Percentiles rank a stretch among this genome's conserved stretches.
These are phyloP conservation scores for Zingel zingel DNA, from an alignment of 2,113 vertebrate species.

Conservation along the genomic window DNA sequence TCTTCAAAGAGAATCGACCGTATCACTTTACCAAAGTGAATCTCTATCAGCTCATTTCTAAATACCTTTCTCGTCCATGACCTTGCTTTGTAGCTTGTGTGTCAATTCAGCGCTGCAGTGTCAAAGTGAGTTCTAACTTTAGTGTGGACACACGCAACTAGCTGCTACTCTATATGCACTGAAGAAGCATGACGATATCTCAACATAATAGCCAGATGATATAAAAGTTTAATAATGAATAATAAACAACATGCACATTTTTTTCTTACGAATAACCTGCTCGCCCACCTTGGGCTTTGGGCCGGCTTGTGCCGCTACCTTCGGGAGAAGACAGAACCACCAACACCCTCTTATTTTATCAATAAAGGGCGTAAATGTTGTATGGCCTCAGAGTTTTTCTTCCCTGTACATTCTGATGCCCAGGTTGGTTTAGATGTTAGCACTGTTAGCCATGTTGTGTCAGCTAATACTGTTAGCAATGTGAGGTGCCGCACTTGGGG, in stretches of 20 bases:
- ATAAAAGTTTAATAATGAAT: not conserved
- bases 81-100: conserved; percentile 43
- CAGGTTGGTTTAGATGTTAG: too few relatives aligned
- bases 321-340: too few relatives aligned
- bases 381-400: too few relatives aligned
- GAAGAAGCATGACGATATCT: not conserved
- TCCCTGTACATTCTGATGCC: too few relatives aligned
- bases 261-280: too few relatives aligned
- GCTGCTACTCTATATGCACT: not conserved
- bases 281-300: too few relatives aligned
- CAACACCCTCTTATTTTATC: too few relatives aligned
- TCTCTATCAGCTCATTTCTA: conserved; percentile 25
- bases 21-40: conserved; percentile 14
- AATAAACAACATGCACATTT: not conserved
- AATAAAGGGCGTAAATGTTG: too few relatives aligned
- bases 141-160: conserved; percentile 9
- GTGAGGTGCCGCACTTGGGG: too few relatives aligned
- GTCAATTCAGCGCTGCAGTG: conserved; percentile 20
- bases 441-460: too few relatives aligned
- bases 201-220: not conserved
- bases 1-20: conserved; percentile 12
- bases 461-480: too few relatives aligned
- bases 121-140: conserved; percentile 26
- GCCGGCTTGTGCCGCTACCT: too few relatives aligned
- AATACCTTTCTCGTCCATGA: conserved; percentile 16